Conservation (phyloP, 1,140 invertebrate genomes). For the Telenomus remus region DNA sequence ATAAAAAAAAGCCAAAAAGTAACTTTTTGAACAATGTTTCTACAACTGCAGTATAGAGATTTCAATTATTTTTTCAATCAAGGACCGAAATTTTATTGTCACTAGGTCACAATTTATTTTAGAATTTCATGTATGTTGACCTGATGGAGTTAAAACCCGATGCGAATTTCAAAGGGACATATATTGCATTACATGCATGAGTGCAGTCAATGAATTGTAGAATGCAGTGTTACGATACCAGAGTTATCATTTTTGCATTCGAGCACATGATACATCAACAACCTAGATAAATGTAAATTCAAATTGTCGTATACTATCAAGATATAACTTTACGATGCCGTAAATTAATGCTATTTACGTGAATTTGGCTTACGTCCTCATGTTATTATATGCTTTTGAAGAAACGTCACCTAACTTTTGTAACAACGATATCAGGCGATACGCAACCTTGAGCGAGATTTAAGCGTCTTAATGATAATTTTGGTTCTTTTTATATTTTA, state of each 20-base stretch:
- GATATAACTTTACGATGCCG: conserved; percentile 27
- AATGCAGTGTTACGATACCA: conserved; percentile 31
- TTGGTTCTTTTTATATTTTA: conserved; percentile 19
- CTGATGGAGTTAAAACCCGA: too few species aligned
- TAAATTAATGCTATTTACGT: conserved; percentile 37
- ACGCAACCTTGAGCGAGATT: conserved; percentile 20
- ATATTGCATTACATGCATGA: neutral
- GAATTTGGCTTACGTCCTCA: conserved; percentile 1
- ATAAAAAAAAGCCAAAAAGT: too few species aligned
- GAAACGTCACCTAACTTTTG: conserved; percentile 9
- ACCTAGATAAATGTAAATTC: conserved; percentile 46
- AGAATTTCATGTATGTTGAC: too few species aligned
- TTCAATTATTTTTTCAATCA: too few species aligned
- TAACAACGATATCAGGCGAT: conserved; percentile 18
- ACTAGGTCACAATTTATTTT: too few species aligned
- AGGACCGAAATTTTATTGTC: too few species aligned
- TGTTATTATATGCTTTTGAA: conserved; percentile 19
- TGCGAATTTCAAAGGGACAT: too few species aligned
- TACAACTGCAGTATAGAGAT: too few species aligned
- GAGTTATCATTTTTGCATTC: conserved; percentile 30
- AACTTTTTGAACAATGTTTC: too few species aligned
- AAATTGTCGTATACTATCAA: conserved; percentile 36
- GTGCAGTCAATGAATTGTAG: conserved; percentile 35
- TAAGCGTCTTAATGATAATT: conserved; percentile 6
- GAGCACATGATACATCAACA: conserved; percentile 9